These are phyloP conservation scores for fruit fly (Drosophila melanogaster) DNA, from an alignment of 1,140 invertebrate species.

Conservation along the genomic window DNA sequence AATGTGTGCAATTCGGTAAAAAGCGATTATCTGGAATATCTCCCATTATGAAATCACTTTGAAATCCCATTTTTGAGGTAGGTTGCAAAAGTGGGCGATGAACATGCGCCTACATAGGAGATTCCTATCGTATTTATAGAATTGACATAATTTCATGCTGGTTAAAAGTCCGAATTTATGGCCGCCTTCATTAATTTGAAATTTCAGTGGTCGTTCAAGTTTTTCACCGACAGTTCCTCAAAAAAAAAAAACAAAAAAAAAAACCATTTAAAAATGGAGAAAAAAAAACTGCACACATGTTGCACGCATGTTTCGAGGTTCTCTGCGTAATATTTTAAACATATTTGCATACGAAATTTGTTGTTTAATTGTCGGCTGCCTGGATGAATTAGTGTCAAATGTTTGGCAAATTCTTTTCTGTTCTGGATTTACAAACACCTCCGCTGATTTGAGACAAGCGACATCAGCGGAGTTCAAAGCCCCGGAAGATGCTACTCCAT, in stretches of 20 bases:
- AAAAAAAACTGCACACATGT: slow-evolving; percentile 67
- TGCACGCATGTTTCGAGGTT: slow-evolving; percentile 59
- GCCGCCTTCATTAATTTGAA: slow-evolving; percentile 58
- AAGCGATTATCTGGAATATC: slow-evolving; percentile 35
- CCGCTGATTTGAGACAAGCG: slow-evolving; percentile 25
- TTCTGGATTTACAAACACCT: neutral
- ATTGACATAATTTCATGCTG: slow-evolving; percentile 75
- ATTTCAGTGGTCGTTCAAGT: slow-evolving; percentile 35
- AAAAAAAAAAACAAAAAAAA: slow-evolving; percentile 12
- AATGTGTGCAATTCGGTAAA: slow-evolving; percentile 25
- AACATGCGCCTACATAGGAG: too few species aligned
- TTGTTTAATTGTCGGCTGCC: slow-evolving; percentile 51
- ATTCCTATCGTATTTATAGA: slow-evolving; percentile 77
- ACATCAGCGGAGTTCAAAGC: slow-evolving; percentile 64
- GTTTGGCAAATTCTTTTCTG: slow-evolving; percentile 48
- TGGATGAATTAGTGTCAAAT: slow-evolving; percentile 67
- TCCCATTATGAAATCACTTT: slow-evolving; percentile 24
- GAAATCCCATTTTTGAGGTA: slow-evolving; percentile 13
- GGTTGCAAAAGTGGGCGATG: slow-evolving; percentile 20
- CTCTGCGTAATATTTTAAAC: slow-evolving; percentile 4
- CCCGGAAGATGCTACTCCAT: slow-evolving; percentile 9
- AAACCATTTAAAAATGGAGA: slow-evolving; percentile 39
- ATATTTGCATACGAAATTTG: slow-evolving; percentile 42
- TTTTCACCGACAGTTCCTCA: slow-evolving; percentile 34
- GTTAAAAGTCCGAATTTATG: slow-evolving; percentile 68